Percentiles rank a stretch among this genome's conserved stretches.
Conservation (phyloP, 2,888 invertebrate species). For the Terebella lapidaria region DNA sequence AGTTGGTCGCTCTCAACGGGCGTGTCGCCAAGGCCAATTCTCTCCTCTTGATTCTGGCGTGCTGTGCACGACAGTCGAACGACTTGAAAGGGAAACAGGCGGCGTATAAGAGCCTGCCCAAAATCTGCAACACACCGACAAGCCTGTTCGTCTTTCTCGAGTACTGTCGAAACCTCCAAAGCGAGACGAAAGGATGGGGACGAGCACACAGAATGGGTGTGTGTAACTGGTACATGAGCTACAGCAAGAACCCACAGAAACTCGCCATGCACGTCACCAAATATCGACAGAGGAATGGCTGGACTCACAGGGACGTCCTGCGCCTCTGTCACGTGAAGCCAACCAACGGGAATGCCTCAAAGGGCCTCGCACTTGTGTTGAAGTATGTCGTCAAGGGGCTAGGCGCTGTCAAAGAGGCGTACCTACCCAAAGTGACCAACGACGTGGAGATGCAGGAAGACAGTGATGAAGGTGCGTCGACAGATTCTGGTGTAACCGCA, state of each 20-base stretch:
- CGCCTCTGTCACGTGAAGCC: constrained; percentile 37
- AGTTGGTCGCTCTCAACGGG: constrained; percentile 42
- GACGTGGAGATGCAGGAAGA: no score
- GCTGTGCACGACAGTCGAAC: constrained; percentile 57
- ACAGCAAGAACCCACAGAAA: constrained; percentile 56
- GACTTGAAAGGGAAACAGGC: constrained; percentile 39
- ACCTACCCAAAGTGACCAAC: no score
- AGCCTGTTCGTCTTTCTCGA: constrained; percentile 64
- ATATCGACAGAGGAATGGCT: constrained; percentile 63
- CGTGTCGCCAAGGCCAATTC: constrained; percentile 50
- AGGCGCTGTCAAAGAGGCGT: constrained; percentile 27
- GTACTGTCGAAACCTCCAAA: constrained; percentile 59
- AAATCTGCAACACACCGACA: constrained; percentile 63
- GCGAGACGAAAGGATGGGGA: constrained; percentile 58
- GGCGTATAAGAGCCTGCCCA: constrained; percentile 58
- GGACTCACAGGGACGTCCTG: constrained; percentile 70
- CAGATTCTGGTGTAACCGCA: no score
- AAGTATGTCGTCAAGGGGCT: constrained; percentile 32
- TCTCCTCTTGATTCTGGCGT: constrained; percentile 63
- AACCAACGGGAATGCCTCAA: no score
- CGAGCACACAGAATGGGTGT: constrained; percentile 64
- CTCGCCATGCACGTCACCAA: constrained; percentile 64
- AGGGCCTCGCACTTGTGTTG: constrained; percentile 25
- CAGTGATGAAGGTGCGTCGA: no score
- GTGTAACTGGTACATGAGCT: constrained; percentile 62